Base-by-base conservation (phyloP, 2,888 invertebrate species). In the Amphipyra tragopoginis region DNA sequence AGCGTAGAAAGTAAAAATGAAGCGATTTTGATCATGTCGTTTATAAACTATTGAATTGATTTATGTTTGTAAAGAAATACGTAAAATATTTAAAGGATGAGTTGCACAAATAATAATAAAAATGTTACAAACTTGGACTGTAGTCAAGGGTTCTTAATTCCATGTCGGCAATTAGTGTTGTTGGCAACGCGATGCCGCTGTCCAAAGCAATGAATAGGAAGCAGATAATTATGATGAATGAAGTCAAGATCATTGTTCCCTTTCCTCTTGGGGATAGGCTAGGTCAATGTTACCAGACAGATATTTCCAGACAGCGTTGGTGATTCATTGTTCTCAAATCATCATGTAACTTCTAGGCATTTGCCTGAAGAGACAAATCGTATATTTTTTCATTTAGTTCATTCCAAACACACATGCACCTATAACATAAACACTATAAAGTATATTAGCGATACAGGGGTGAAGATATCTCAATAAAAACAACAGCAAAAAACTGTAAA, bases 111-210 rank as follows among this genome's bases (percentile, higher is more conserved):
- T 55, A 13, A 34, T 53, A 66, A 58, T 58, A 67, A 56, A 42
- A 54, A 39, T 39, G 39, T 45, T 44, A 51, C 29, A 50, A 57
- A 65, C 62, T 72, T 75, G 69, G 69, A 66, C 45, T 43, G 54
- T 40, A 69, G 52, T 72, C 72, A 72, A 72, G 56, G 75, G 65
- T 55, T 66, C 48, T 62, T 51, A 53, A 58, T 50, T 55, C 42
- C 44, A 63, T 65, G 40, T 15, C 61, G 51, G 45, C 51, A 65
- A 69, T 75, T 62, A 72, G 33, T 45, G 29, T 40, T 36, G 61
- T 70, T 72, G 72, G 73, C 65, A 66, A 34, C 39, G n/a, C 29
- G 39, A 42, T 54, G 38, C 48, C 14, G 44, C 61, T 62, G 69
- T 66, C 57, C 45, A 52, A 43, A 51, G 43, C 50, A 55, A 68